Conservation (phyloP, 2,888 invertebrate genomes). For the Microctonus brassicae region DNA sequence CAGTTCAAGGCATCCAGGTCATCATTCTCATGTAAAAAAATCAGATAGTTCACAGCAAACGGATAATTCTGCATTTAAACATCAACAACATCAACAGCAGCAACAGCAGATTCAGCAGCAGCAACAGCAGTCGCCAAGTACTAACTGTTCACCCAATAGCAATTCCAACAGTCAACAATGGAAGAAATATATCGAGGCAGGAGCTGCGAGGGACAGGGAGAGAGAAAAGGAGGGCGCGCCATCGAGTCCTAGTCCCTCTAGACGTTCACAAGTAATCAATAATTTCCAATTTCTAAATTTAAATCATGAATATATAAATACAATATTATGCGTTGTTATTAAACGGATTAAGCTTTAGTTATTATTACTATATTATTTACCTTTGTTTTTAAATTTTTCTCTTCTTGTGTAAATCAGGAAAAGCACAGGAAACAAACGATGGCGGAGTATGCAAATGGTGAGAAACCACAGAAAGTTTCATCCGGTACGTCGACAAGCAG, state of each 20-base stretch:
- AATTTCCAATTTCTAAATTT: constrained; percentile 9
- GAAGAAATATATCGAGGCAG: constrained; percentile 71
- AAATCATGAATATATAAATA: background rate
- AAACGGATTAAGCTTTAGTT: background rate
- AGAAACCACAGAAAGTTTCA: constrained; percentile 65
- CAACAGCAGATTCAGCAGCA: constrained; percentile 55
- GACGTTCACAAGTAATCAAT: constrained; percentile 61
- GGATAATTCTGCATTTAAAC: constrained; percentile 71
- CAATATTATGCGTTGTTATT: background rate
- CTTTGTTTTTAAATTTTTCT: background rate
- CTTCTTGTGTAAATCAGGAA: constrained; percentile 49
- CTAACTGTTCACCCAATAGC: constrained; percentile 51
- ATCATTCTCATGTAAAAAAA: constrained; percentile 67
- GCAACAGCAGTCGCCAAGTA: constrained; percentile 49
- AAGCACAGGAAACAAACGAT: constrained; percentile 66
- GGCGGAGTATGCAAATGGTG: constrained; percentile 66
- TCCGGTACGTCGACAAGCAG: constrained; percentile 61
- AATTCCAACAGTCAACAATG: constrained; percentile 70
- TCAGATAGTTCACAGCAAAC: constrained; percentile 73
- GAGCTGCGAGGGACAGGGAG: constrained; percentile 64
- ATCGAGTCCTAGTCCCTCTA: constrained; percentile 67
- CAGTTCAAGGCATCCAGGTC: constrained; percentile 62
- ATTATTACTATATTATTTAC: background rate
- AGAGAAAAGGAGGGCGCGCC: constrained; percentile 65
- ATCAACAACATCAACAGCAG: constrained; percentile 55